Percentiles rank a stretch among this genome's conserved stretches.
These are phyloP conservation scores for Hippocampus zosterae DNA, from an alignment of 2,113 vertebrate species.

Conservation along the genomic window DNA sequence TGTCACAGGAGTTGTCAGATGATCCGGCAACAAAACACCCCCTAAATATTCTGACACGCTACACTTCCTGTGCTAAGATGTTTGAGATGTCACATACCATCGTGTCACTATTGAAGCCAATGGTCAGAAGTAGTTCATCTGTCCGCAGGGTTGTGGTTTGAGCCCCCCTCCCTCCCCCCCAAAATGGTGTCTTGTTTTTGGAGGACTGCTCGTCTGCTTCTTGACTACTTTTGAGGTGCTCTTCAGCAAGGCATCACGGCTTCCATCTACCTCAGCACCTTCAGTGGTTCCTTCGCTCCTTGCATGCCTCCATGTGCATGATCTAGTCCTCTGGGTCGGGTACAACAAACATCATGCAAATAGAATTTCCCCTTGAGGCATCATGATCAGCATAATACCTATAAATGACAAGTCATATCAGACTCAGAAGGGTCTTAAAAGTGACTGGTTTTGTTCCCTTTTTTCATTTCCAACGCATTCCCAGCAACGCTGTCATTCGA, in stretches of 20 bases:
- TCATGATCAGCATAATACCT: too few relatives aligned
- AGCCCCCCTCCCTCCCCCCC: too few relatives aligned
- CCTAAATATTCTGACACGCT: conserved; percentile 1
- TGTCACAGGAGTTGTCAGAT: conserved; percentile 5
- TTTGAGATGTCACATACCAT: neutral
- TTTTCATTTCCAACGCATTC: neutral
- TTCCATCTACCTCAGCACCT: too few relatives aligned
- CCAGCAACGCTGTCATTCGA: neutral
- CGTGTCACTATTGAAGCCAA: neutral
- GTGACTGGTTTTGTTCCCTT: neutral
- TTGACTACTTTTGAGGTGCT: neutral
- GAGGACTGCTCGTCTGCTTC: too few relatives aligned
- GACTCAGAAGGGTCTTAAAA: neutral
- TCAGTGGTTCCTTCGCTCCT: too few relatives aligned
- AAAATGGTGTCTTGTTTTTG: too few relatives aligned
- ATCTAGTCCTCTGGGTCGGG: neutral
- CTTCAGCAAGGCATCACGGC: neutral
- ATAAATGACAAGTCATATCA: neutral
- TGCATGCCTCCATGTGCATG: neutral
- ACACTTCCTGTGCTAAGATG: conserved; percentile 3
- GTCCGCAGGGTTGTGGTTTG: neutral
- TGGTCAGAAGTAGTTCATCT: neutral
- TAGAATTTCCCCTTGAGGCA: neutral
- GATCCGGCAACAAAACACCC: conserved; percentile 1
- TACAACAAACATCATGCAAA: neutral